phyloP scores from a whole-genome alignment of 2,888 invertebrate genomes.

The Salticus scenicus region DNA sequence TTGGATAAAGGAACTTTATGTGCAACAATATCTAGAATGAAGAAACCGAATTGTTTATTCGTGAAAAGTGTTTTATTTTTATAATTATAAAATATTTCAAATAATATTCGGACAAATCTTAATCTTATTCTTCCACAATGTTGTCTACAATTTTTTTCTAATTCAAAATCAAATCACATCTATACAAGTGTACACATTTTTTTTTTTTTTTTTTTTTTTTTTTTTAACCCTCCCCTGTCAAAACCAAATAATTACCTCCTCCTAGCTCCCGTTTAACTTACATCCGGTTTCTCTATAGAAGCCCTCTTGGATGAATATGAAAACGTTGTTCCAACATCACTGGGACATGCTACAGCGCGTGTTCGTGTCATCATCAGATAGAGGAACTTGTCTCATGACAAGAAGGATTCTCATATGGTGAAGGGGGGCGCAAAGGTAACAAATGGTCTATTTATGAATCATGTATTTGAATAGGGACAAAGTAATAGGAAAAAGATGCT shows the following conservation, averaged over 20 bases:
- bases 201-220: too few relatives aligned
- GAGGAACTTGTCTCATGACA: neutral
- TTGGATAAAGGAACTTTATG: too few relatives aligned
- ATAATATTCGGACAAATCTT: too few relatives aligned
- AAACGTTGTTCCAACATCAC: neutral
- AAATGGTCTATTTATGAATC: constrained; percentile 18
- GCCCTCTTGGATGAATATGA: neutral
- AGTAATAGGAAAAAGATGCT: neutral
- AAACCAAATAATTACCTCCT: neutral
- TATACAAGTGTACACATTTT: too few relatives aligned
- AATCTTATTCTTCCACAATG: too few relatives aligned
- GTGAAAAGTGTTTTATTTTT: too few relatives aligned
- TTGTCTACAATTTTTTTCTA: too few relatives aligned
- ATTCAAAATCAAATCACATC: too few relatives aligned
- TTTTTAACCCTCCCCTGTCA: too few relatives aligned
- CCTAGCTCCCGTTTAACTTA: neutral
- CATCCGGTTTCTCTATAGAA: neutral
- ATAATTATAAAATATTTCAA: too few relatives aligned
- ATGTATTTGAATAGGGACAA: neutral
- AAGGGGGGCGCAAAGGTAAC: neutral
- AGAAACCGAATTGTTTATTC: too few relatives aligned
- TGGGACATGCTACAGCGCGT: neutral
- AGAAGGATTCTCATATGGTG: neutral
- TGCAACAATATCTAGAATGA: too few relatives aligned
- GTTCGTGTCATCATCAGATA: neutral